Percentiles rank a stretch among this genome's conserved stretches.
phyloP scores from a whole-genome alignment of 2,797 vertebrate genomes.

The Pangasius mekongensis region DNA sequence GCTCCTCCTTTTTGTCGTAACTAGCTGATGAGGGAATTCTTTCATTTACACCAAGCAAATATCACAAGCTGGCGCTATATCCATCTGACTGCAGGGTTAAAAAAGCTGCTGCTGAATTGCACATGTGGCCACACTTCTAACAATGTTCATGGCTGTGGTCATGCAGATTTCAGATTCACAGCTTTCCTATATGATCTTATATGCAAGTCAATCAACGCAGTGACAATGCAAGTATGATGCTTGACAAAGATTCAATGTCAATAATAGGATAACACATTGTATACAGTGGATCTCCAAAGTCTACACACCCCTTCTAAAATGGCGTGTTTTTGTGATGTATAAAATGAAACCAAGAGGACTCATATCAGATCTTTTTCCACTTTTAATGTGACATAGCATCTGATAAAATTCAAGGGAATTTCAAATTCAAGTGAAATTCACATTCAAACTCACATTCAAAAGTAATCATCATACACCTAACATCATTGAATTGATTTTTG shows the following conservation, averaged over 20 bases:
- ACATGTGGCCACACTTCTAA: conserved; percentile 3
- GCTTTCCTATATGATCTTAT: background rate
- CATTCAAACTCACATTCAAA: background rate
- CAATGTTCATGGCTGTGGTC: background rate
- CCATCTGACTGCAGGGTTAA: conserved; percentile 26
- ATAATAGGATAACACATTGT: too few relatives aligned
- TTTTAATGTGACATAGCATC: background rate
- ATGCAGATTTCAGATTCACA: background rate
- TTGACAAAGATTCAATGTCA: background rate
- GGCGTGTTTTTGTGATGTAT: background rate
- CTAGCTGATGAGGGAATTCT: conserved; percentile 52
- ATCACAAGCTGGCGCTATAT: conserved; percentile 52
- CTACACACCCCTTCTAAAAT: background rate
- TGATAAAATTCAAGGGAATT: background rate
- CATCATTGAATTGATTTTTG: background rate
- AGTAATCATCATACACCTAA: background rate
- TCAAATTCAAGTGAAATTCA: background rate
- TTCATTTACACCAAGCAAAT: conserved; percentile 57
- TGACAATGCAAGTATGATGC: background rate
- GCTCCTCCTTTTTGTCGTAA: conserved; percentile 42
- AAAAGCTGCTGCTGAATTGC: background rate
- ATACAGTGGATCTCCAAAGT: background rate
- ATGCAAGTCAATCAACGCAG: background rate
- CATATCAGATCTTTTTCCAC: background rate
- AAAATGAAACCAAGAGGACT: background rate